Evolutionary conservation across 2,888 invertebrate species (phyloP), one percentile per base, ranked within the genome.

Genomic region (Eledona agricola): DNA sequence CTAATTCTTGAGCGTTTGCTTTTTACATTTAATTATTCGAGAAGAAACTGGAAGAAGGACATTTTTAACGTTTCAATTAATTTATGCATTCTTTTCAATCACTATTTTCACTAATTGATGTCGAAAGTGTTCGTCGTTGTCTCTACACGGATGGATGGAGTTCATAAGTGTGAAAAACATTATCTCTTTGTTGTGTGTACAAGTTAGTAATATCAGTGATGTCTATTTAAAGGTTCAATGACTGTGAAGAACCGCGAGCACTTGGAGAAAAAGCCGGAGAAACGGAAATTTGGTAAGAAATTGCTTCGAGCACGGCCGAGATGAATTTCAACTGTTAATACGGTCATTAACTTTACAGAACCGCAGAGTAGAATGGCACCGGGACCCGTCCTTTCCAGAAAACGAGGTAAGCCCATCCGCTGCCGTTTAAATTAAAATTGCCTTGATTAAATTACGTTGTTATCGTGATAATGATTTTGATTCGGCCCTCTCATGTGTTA

Each of bases 211-310:
- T 12, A 28, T 6, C 4, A 26, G 22, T 32, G 11, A n/a, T 42
- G 42, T 25, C 22, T 28, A 4, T 46, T 51, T 46, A 23, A 51
- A 52, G 51, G 51, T 45, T 52, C 46, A 10, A 7, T 31, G n/a
- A 29, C 38, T 1, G 45, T 37, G 10, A 52, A 37, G 25, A 46
- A 37, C 29, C 29, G 45, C 6, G 46, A 52, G n/a, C 45, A 38
- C 23, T 37, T 37, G 25, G 51, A 38, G 11, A 46, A 37, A 31
- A 52, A 52, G 6, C 51, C 51, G 2, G 46, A 52, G 20, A 52
- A 52, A 25, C 45, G 45, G 37, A 52, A 52, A 52, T 23, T 13
- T 25, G 51, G 51, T 52, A 43, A 35, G 32, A 23, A 9, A 11
- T 34, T n/a, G n/a, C n/a, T n/a, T n/a, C n/a, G n/a, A n/a, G n/a